phyloP scores from a whole-genome alignment of 2,113 vertebrate genomes.

The Entosphenus tridentatus region DNA sequence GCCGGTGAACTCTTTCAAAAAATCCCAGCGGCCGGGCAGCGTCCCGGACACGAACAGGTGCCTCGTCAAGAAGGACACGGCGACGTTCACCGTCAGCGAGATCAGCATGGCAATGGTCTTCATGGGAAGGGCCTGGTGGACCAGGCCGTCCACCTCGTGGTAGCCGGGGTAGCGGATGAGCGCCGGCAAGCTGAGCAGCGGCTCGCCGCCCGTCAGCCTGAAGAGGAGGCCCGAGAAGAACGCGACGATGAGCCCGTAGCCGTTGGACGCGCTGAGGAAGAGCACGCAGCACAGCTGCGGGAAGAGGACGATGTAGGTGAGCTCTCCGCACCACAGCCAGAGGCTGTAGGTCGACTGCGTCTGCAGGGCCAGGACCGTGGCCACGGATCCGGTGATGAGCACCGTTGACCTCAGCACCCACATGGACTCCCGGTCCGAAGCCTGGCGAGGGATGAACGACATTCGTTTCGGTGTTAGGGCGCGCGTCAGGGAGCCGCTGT shows the following conservation, averaged over 20 bases:
- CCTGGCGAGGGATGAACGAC: slow-evolving; percentile 17
- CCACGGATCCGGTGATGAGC: slow-evolving; percentile 25
- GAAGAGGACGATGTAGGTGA: slow-evolving; percentile 41
- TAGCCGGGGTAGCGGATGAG: slow-evolving; percentile 25
- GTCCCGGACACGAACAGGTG: slow-evolving; percentile 22
- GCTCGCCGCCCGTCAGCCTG: slow-evolving; percentile 31
- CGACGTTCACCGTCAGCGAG: slow-evolving; percentile 15
- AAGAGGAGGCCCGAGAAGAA: slow-evolving; percentile 25
- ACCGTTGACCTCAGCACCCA: slow-evolving; percentile 36
- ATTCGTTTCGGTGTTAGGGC: too few species aligned
- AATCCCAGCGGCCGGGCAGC: slow-evolving; percentile 23
- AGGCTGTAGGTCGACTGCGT: slow-evolving; percentile 36
- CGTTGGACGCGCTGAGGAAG: slow-evolving; percentile 27
- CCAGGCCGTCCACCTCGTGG: slow-evolving; percentile 16
- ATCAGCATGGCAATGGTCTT: slow-evolving; percentile 29
- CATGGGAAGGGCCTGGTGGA: slow-evolving; percentile 28
- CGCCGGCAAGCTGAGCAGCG: slow-evolving; percentile 20
- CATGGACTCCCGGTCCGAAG: slow-evolving; percentile 33
- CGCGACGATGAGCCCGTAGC: slow-evolving; percentile 26
- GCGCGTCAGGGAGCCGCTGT: too few species aligned
- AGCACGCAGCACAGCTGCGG: slow-evolving; percentile 42
- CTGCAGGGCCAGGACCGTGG: slow-evolving; percentile 27
- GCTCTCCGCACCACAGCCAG: slow-evolving; percentile 42
- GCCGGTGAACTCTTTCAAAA: slow-evolving; percentile 15
- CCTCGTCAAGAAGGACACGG: slow-evolving; percentile 19